Evolutionary conservation across 2,113 vertebrate species (phyloP).

Genomic region (Lepus europaeus): DNA sequence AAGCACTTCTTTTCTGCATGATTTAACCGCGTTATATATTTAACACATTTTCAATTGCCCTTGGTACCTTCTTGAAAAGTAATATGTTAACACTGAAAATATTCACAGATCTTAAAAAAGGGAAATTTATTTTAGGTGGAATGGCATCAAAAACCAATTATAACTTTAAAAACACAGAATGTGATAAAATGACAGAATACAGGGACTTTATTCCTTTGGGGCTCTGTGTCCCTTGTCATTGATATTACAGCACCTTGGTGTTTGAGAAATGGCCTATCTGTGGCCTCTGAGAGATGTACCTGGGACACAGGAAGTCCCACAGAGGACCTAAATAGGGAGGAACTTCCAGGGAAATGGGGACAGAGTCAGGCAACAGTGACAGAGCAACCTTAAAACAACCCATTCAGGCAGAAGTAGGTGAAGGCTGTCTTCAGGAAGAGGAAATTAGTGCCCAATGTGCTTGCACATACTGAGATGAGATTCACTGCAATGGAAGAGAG

Average conservation of each 20-base stretch:
- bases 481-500: not conserved
- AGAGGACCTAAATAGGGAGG: not conserved
- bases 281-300: not conserved
- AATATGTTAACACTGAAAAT: slow-evolving; percentile 60
- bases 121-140: slow-evolving; percentile 39
- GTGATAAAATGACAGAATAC: not conserved
- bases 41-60: slow-evolving; percentile 78
- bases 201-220: not conserved
- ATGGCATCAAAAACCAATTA: not conserved
- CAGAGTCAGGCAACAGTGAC: too few species aligned
- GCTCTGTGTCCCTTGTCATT: not conserved
- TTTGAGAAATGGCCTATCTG: slow-evolving; percentile 4
- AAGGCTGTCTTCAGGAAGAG: not conserved
- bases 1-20: slow-evolving; percentile 72
- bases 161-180: slow-evolving; percentile 32
- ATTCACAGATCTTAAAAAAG: slow-evolving; percentile 21
- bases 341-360: not conserved
- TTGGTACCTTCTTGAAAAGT: slow-evolving; percentile 67
- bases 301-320: not conserved
- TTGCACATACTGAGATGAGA: not conserved
- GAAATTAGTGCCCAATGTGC: not conserved
- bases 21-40: slow-evolving; percentile 73
- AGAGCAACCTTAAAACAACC: not conserved
- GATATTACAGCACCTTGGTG: not conserved
- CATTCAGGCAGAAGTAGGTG: not conserved